These are phyloP conservation scores for Osmoderma eremita DNA, from an alignment of 2,888 invertebrate genomes.

Conservation along the genomic window DNA sequence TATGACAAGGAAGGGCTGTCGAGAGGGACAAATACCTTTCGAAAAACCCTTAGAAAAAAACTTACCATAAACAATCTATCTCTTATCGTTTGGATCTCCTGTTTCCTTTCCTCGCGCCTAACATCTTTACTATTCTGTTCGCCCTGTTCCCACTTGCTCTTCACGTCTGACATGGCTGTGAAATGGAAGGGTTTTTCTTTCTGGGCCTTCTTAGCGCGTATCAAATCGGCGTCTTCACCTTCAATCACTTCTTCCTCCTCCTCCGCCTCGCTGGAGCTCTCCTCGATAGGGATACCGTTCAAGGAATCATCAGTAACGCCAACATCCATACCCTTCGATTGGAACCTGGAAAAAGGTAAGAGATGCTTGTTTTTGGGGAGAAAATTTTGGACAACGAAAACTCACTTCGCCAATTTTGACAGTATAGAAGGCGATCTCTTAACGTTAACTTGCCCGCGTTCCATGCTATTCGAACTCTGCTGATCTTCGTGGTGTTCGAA, in stretches of 20 bases:
- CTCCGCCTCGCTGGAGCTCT: constrained; percentile 74
- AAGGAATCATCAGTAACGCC: constrained; percentile 81
- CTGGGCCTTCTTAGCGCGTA: constrained; percentile 68
- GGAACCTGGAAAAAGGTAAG: constrained; percentile 68
- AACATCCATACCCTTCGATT: constrained; percentile 84
- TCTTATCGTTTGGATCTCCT: constrained; percentile 88
- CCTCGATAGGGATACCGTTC: constrained; percentile 78
- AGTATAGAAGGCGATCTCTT: constrained; percentile 80
- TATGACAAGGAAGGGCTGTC: too few relatives aligned
- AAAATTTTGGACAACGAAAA: constrained; percentile 39
- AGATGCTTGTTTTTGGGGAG: background rate
- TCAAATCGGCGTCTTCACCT: constrained; percentile 73
- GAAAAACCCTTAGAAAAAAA: background rate
- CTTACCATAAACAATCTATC: constrained; percentile 83
- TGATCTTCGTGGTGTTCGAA: constrained; percentile 73
- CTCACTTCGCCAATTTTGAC: constrained; percentile 82
- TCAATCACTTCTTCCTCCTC: constrained; percentile 62
- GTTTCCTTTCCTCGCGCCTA: constrained; percentile 83
- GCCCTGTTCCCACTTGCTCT: constrained; percentile 82
- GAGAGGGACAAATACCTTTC: too few relatives aligned
- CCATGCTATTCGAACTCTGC: constrained; percentile 62
- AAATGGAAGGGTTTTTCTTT: constrained; percentile 83
- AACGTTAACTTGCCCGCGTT: constrained; percentile 67
- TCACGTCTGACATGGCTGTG: constrained; percentile 85
- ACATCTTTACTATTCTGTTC: constrained; percentile 69